A percentile compares a stretch with the other conserved stretches of the same genome.
Conservation (phyloP, 1,140 invertebrate species). For the Pissodes strobi region DNA sequence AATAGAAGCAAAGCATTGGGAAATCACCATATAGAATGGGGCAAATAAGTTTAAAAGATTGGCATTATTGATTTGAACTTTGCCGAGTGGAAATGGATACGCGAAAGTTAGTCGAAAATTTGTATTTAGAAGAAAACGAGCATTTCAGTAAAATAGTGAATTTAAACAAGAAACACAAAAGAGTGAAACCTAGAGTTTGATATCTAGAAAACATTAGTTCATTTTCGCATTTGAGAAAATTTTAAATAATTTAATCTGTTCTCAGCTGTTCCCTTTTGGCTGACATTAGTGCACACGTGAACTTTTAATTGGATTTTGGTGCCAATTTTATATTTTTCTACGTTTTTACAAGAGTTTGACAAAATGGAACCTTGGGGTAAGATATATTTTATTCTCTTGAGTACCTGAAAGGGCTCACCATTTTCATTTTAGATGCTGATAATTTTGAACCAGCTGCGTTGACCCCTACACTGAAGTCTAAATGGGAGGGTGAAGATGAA, state of each 20-base stretch:
- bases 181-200: slow-evolving; percentile 45
- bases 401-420: not conserved
- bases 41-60: too few relatives aligned
- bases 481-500: slow-evolving; percentile 89
- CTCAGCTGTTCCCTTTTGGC: too few relatives aligned
- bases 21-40: too few relatives aligned
- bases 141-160: slow-evolving; percentile 30
- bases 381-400: slow-evolving; percentile 11
- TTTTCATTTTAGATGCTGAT: slow-evolving; percentile 52
- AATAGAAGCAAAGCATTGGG: too few relatives aligned
- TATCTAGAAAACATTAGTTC: slow-evolving; percentile 28
- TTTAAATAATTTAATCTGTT: too few relatives aligned
- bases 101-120: slow-evolving; percentile 32
- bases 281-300: slow-evolving; percentile 44
- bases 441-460: slow-evolving; percentile 50
- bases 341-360: slow-evolving; percentile 32
- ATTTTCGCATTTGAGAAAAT: too few relatives aligned
- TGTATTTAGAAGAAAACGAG: slow-evolving; percentile 29
- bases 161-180: slow-evolving; percentile 43
- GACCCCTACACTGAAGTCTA: slow-evolving; percentile 48
- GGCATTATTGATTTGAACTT: slow-evolving; percentile 30
- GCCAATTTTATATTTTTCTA: slow-evolving; percentile 34
- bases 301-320: slow-evolving; percentile 42
- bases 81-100: slow-evolving; percentile 45
- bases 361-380: slow-evolving; percentile 55